Conservation (phyloP, 2,888 invertebrate species). For the Bhutanitis thaidina region DNA sequence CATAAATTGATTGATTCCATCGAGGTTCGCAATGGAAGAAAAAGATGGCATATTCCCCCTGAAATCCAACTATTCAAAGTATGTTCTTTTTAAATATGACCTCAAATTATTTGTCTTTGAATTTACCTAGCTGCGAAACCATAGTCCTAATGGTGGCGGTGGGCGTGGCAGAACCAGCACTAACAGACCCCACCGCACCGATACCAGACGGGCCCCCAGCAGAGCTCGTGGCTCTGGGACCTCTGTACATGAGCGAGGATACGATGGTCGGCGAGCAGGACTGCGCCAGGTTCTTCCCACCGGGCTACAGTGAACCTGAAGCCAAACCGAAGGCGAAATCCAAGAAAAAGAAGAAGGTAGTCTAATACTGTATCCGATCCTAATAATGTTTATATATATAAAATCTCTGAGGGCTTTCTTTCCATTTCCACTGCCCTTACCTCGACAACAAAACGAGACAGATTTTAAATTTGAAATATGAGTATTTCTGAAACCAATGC, state of each 20-base stretch:
- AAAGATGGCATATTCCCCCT: too few relatives aligned
- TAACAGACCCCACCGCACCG: slow-evolving; percentile 81
- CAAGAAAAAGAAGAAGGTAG: slow-evolving; percentile 79
- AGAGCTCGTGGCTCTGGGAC: slow-evolving; percentile 82
- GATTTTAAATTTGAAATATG: too few relatives aligned
- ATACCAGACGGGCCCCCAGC: slow-evolving; percentile 83
- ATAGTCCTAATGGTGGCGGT: slow-evolving; percentile 84
- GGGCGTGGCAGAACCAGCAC: slow-evolving; percentile 81
- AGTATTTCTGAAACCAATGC: too few relatives aligned
- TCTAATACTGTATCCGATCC: too few relatives aligned
- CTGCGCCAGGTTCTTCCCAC: slow-evolving; percentile 84
- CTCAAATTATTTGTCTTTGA: neutral
- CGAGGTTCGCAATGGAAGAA: too few relatives aligned
- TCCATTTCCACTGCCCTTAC: too few relatives aligned
- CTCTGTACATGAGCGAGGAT: slow-evolving; percentile 84
- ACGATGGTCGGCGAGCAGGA: slow-evolving; percentile 82
- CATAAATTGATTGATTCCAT: too few relatives aligned
- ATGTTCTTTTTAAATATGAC: too few relatives aligned
- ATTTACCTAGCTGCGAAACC: slow-evolving; percentile 81
- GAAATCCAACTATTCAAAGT: too few relatives aligned
- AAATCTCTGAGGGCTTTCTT: too few relatives aligned
- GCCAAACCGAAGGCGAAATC: slow-evolving; percentile 60
- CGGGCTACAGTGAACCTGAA: slow-evolving; percentile 79
- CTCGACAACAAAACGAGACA: too few relatives aligned
- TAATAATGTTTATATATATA: too few relatives aligned